These are phyloP conservation scores for Amphibalanus amphitrite DNA, from an alignment of 1,140 invertebrate species.

Conservation along the genomic window DNA sequence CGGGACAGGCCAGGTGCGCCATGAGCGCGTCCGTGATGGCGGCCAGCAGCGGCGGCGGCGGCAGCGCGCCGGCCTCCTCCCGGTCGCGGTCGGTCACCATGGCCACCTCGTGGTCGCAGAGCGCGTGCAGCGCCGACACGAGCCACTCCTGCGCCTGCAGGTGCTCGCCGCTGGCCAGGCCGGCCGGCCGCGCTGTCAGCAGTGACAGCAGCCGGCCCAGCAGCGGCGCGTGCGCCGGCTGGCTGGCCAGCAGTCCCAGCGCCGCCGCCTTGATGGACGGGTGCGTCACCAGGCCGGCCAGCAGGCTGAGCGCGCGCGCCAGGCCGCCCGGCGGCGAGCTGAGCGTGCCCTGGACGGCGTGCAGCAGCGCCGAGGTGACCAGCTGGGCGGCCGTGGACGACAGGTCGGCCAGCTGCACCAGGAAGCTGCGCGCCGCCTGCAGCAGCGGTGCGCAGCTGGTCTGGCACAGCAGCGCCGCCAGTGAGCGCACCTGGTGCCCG, in stretches of 20 bases:
- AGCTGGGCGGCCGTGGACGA: constrained; percentile 69
- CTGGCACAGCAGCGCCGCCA: constrained; percentile 36
- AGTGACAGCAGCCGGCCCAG: constrained; percentile 19
- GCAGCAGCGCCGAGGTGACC: constrained; percentile 52
- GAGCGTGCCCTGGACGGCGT: neutral
- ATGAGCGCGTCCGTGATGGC: constrained; percentile 44
- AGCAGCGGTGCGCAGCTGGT: constrained; percentile 41
- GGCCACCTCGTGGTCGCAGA: constrained; percentile 59
- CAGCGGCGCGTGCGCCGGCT: constrained; percentile 21
- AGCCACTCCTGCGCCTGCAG: constrained; percentile 48
- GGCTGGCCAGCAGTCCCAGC: constrained; percentile 37
- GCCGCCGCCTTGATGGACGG: constrained; percentile 55
- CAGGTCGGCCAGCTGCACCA: constrained; percentile 75
- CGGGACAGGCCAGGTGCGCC: constrained; percentile 31
- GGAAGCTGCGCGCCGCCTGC: constrained; percentile 60
- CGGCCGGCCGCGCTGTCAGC: constrained; percentile 14
- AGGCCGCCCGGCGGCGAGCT: neutral
- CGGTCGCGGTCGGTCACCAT: constrained; percentile 25
- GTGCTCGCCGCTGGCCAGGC: constrained; percentile 24
- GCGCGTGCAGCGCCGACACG: constrained; percentile 45
- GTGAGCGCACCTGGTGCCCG: constrained; percentile 53
- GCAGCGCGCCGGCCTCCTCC: neutral
- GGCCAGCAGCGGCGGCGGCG: neutral
- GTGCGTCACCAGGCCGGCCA: constrained; percentile 50
- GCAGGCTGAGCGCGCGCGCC: constrained; percentile 41